These are phyloP conservation scores for Sebastes trivittatus DNA, from an alignment of 2,797 vertebrate species.

Conservation along the genomic window DNA sequence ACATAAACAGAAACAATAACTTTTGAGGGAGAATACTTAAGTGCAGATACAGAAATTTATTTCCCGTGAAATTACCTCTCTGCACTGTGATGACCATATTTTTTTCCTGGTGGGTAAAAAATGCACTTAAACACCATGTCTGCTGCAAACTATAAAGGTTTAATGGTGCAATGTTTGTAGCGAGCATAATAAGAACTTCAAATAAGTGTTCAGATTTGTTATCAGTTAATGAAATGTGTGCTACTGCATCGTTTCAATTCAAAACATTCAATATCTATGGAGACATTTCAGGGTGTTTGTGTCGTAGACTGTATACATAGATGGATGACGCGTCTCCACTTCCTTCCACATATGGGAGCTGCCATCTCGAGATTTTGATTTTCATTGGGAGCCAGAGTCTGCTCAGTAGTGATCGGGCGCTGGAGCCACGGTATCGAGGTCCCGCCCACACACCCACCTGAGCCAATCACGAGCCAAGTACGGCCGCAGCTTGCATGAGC, in stretches of 20 bases:
- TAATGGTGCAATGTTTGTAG: not conserved
- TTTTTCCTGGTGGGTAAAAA: not conserved
- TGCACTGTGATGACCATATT: not conserved
- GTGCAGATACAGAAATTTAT: constrained; percentile 3
- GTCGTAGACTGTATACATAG: too few relatives aligned
- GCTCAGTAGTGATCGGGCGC: too few relatives aligned
- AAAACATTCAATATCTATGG: not conserved
- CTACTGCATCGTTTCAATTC: not conserved
- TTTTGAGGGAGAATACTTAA: not conserved
- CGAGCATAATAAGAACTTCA: not conserved
- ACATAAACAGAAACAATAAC: not conserved
- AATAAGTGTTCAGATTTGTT: not conserved
- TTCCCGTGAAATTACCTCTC: constrained; percentile 2
- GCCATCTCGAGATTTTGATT: too few relatives aligned
- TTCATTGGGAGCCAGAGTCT: too few relatives aligned
- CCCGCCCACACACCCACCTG: too few relatives aligned
- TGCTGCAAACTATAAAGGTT: not conserved
- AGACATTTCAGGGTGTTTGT: too few relatives aligned
- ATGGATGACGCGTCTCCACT: too few relatives aligned
- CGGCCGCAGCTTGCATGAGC: too few relatives aligned
- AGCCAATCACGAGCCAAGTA: too few relatives aligned
- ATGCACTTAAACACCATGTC: not conserved
- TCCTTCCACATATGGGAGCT: too few relatives aligned
- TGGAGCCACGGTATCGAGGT: too few relatives aligned
- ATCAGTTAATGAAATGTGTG: not conserved